A percentile compares a stretch with the other conserved stretches of the same genome.
Conservation (phyloP, 2,113 vertebrate genomes). For the Arvicanthis niloticus region DNA sequence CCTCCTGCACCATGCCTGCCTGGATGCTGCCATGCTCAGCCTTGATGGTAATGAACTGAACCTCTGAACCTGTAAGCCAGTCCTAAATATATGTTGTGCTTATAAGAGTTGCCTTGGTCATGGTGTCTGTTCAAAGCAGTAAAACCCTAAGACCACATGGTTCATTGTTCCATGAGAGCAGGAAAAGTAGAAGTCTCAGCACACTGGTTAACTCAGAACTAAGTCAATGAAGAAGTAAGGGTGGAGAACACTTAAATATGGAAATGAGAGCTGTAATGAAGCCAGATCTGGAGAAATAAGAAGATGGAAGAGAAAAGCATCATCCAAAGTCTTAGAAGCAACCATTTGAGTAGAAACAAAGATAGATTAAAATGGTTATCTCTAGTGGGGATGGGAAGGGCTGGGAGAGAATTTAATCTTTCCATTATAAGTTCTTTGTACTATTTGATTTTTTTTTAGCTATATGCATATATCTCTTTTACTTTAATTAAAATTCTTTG, state of each 20-base stretch:
- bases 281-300: neutral
- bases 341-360: neutral
- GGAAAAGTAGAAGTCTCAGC: neutral
- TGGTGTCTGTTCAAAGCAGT: too few relatives aligned
- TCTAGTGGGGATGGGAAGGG: neutral
- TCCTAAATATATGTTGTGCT: too few relatives aligned
- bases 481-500: slow-evolving; percentile 78
- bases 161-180: neutral
- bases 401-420: neutral
- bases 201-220: neutral
- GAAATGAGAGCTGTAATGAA: neutral
- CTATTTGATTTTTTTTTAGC: slow-evolving; percentile 28
- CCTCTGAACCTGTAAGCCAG: too few relatives aligned
- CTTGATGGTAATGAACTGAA: too few relatives aligned
- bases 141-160: too few relatives aligned
- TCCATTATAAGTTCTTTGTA: slow-evolving; percentile 21
- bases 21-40: too few relatives aligned
- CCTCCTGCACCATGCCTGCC: too few relatives aligned
- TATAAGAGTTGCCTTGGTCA: too few relatives aligned
- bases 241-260: neutral
- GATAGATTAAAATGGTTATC: neutral
- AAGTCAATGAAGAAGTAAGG: too few relatives aligned
- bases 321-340: neutral
- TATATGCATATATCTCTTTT: slow-evolving; percentile 65
- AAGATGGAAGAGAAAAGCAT: neutral